Conservation (phyloP, 2,113 vertebrate species). For the Triplophysa tibetana region DNA sequence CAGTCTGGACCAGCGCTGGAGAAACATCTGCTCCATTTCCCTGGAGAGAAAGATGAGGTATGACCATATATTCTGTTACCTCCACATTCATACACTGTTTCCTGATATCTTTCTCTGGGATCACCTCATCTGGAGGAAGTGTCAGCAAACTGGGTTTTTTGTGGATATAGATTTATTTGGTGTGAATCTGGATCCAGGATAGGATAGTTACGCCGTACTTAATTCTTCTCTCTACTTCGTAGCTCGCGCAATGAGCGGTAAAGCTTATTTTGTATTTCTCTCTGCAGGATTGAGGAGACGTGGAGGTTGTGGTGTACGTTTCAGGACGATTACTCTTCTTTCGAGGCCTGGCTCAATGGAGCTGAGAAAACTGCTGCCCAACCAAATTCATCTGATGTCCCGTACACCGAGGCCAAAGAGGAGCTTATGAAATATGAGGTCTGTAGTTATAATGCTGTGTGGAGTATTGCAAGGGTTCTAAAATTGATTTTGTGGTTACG, state of each 20-base stretch:
- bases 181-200: too few relatives aligned
- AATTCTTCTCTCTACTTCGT: too few relatives aligned
- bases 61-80: slow-evolving; percentile 28
- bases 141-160: too few relatives aligned
- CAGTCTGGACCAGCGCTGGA: slow-evolving; percentile 92
- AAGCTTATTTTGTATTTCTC: not conserved
- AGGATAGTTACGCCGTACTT: too few relatives aligned
- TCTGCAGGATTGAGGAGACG: slow-evolving; percentile 89
- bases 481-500: not conserved
- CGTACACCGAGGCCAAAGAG: slow-evolving; percentile 86
- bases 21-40: slow-evolving; percentile 91
- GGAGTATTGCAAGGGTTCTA: not conserved
- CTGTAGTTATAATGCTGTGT: not conserved
- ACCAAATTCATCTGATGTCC: slow-evolving; percentile 86
- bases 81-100: not conserved
- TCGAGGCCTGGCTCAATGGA: slow-evolving; percentile 89
- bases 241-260: too few relatives aligned
- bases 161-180: too few relatives aligned
- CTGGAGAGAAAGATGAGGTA: slow-evolving; percentile 90
- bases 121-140: not conserved
- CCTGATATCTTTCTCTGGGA: not conserved
- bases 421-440: slow-evolving; percentile 97
- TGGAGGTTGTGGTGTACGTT: slow-evolving; percentile 93
- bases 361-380: slow-evolving; percentile 81
- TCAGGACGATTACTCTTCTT: slow-evolving; percentile 87